Conservation (phyloP, 2,113 vertebrate genomes). For the Colius striatus region DNA sequence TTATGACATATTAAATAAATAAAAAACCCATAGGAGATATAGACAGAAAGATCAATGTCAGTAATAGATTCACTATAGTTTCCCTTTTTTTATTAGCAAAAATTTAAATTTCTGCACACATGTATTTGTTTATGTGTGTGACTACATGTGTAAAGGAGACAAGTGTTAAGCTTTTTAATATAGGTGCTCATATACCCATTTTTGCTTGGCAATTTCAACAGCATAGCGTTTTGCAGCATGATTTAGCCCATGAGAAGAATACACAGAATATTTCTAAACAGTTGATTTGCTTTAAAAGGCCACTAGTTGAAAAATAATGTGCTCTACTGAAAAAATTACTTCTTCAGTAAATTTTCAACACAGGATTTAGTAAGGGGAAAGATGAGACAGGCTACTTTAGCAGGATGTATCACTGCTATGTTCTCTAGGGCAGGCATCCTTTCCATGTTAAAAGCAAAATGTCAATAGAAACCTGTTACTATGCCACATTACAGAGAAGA, state of each 20-base stretch:
- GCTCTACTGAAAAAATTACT: neutral
- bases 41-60: neutral
- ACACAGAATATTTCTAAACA: neutral
- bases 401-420: neutral
- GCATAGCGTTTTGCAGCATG: neutral
- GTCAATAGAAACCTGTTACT: conserved; percentile 53
- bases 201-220: neutral
- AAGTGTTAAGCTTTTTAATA: neutral
- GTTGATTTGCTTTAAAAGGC: neutral
- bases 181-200: neutral
- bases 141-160: neutral
- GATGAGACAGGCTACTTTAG: neutral
- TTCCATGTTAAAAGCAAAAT: conserved; percentile 40
- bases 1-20: neutral
- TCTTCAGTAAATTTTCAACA: neutral
- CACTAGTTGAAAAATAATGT: neutral
- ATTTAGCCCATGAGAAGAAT: neutral
- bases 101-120: neutral
- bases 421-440: neutral
- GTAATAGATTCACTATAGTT: neutral
- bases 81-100: neutral
- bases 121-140: neutral
- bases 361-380: neutral
- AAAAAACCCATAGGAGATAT: neutral
- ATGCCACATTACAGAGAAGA: conserved; percentile 36